Evolutionary conservation across 2,888 invertebrate species (phyloP).

Genomic region (Sipha maydis): DNA sequence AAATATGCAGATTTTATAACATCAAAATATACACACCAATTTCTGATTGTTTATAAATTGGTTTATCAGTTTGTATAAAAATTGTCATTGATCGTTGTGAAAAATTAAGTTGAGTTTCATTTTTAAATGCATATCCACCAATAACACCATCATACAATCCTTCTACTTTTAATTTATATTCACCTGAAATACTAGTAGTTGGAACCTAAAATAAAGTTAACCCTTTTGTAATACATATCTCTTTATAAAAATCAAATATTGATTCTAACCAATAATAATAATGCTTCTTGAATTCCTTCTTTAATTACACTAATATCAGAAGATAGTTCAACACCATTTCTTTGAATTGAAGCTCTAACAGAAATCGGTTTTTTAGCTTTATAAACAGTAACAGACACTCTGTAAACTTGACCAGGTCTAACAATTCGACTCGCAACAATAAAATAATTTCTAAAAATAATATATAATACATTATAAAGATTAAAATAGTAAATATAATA

Average conservation of each 20-base stretch:
- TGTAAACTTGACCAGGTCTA: slow-evolving; percentile 89
- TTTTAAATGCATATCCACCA: slow-evolving; percentile 88
- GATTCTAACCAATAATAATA: slow-evolving; percentile 82
- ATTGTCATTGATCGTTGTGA: slow-evolving; percentile 93
- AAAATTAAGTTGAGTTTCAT: slow-evolving; percentile 86
- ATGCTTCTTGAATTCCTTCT: slow-evolving; percentile 87
- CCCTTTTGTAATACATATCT: not conserved
- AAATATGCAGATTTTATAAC: not conserved
- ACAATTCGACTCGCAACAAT: slow-evolving; percentile 91
- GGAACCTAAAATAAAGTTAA: slow-evolving; percentile 76
- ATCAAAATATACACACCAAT: slow-evolving; percentile 71
- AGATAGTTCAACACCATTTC: slow-evolving; percentile 90
- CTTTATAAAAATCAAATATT: slow-evolving; percentile 20
- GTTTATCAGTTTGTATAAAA: slow-evolving; percentile 94
- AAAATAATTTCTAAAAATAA: slow-evolving; percentile 82
- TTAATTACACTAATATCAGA: slow-evolving; percentile 84
- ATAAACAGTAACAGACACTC: slow-evolving; percentile 86
- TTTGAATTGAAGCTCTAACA: slow-evolving; percentile 87
- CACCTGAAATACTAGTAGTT: slow-evolving; percentile 81
- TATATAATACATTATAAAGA: slow-evolving; percentile 14
- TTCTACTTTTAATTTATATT: slow-evolving; percentile 85
- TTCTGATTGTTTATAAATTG: slow-evolving; percentile 93
- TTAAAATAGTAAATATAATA: not conserved
- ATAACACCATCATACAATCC: slow-evolving; percentile 81
- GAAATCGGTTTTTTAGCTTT: slow-evolving; percentile 82